Conservation (phyloP, 2,797 vertebrate species). For the Synanceia verrucosa region DNA sequence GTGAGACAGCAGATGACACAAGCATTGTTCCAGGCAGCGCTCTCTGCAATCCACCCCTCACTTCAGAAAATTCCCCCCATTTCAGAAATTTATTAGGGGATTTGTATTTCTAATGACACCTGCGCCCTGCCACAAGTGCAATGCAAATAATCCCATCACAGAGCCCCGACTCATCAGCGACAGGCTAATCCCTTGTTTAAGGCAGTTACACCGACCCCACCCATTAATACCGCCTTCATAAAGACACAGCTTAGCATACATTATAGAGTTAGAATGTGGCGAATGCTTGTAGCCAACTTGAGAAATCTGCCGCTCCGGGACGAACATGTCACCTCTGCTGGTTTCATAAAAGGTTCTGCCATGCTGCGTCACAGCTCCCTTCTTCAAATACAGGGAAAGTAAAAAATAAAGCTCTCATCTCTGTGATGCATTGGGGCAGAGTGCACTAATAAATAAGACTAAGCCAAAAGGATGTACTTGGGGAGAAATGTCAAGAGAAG, state of each 20-base stretch:
- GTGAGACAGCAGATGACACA: slow-evolving; percentile 66
- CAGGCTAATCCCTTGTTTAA: slow-evolving; percentile 89
- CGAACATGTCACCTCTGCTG: slow-evolving; percentile 77
- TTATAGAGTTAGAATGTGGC: slow-evolving; percentile 79
- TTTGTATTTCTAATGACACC: slow-evolving; percentile 88
- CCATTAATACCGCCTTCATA: slow-evolving; percentile 84
- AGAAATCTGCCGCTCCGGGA: slow-evolving; percentile 63
- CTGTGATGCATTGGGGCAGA: slow-evolving; percentile 61
- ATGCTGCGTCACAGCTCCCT: slow-evolving; percentile 52
- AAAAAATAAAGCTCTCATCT: slow-evolving; percentile 60
- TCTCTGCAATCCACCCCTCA: slow-evolving; percentile 46
- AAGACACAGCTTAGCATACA: slow-evolving; percentile 85
- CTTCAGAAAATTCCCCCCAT: slow-evolving; percentile 59
- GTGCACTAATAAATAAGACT: slow-evolving; percentile 67
- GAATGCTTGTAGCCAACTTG: slow-evolving; percentile 70
- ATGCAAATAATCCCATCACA: slow-evolving; percentile 88
- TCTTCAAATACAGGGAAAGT: slow-evolving; percentile 40
- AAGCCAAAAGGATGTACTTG: slow-evolving; percentile 69
- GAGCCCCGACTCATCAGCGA: slow-evolving; percentile 81
- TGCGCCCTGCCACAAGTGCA: slow-evolving; percentile 81
- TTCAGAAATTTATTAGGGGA: slow-evolving; percentile 86
- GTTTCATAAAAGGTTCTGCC: slow-evolving; percentile 72
- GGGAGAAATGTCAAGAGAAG: slow-evolving; percentile 58
- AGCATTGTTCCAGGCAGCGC: slow-evolving; percentile 77
- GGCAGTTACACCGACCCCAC: slow-evolving; percentile 86